Evolutionary conservation across 2,797 vertebrate species (phyloP).

Genomic region (Semaprochilodus insignis): DNA sequence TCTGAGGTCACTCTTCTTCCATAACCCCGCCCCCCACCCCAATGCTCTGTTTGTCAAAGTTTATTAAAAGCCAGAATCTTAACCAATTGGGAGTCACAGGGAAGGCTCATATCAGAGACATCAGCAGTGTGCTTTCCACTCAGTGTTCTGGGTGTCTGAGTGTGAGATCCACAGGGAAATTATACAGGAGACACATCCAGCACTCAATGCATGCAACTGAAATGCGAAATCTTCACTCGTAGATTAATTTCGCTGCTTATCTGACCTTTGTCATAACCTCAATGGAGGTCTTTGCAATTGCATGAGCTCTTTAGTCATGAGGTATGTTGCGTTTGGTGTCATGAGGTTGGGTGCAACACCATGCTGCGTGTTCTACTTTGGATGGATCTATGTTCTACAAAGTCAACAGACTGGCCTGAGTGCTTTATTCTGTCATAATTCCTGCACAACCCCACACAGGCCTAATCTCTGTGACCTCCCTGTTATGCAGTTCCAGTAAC

Average conservation of each 20-base stretch:
- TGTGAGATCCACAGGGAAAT: conserved; percentile 10
- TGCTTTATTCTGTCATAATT: background rate
- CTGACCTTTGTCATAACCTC: background rate
- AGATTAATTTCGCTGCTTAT: background rate
- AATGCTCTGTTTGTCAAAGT: background rate
- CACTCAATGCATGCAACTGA: background rate
- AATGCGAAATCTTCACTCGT: background rate
- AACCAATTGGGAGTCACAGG: background rate
- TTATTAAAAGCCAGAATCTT: background rate
- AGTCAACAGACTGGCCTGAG: background rate
- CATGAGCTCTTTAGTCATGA: background rate
- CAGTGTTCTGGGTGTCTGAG: background rate
- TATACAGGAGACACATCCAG: background rate
- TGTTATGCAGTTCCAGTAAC: conserved; percentile 18
- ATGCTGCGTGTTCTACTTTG: background rate
- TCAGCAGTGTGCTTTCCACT: conserved; percentile 3
- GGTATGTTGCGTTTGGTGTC: background rate
- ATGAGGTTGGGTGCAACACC: background rate
- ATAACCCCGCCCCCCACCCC: too few relatives aligned
- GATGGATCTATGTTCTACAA: background rate
- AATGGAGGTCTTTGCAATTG: background rate
- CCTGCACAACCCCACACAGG: background rate
- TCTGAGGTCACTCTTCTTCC: background rate
- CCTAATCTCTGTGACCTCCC: background rate
- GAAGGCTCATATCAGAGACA: conserved; percentile 43